phyloP scores from a whole-genome alignment of 2,797 vertebrate genomes.

The Nannoperca obscura region DNA sequence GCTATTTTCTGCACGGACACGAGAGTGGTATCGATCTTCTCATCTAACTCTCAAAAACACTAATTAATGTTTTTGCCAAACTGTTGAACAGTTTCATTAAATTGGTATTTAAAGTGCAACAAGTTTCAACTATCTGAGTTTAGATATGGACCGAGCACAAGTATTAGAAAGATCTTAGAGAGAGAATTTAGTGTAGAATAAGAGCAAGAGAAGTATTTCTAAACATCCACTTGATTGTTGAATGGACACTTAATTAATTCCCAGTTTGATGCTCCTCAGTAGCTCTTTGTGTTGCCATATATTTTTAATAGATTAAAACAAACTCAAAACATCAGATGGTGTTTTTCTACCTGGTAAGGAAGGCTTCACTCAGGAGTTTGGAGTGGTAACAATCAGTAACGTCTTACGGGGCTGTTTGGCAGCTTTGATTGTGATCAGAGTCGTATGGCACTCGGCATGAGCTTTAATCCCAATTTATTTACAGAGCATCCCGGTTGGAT shows the following conservation, averaged over 20 bases:
- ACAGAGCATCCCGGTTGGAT: not conserved
- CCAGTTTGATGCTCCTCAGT: not conserved
- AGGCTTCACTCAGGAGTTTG: not conserved
- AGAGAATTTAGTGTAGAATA: no score
- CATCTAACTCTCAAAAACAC: not conserved
- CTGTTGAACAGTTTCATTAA: not conserved
- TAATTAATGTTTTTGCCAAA: not conserved
- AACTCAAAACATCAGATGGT: not conserved
- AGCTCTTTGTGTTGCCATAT: not conserved
- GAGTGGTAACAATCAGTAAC: not conserved
- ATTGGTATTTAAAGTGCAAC: not conserved
- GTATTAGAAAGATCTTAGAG: not conserved
- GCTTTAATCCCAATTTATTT: not conserved
- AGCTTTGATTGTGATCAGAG: not conserved
- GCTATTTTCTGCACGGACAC: not conserved
- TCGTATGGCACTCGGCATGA: no score
- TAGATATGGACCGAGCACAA: not conserved
- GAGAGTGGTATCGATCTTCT: not conserved
- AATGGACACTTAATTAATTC: not conserved
- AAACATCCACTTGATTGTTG: not conserved
- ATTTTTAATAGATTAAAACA: not conserved
- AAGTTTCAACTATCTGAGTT: not conserved
- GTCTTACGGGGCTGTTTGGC: slow-evolving; percentile 6
- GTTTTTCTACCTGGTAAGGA: not conserved
- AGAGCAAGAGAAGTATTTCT: no score